Evolutionary conservation across 1,140 invertebrate species (phyloP), one percentile per base, ranked within the genome.

Genomic region (Bombus affinis): DNA sequence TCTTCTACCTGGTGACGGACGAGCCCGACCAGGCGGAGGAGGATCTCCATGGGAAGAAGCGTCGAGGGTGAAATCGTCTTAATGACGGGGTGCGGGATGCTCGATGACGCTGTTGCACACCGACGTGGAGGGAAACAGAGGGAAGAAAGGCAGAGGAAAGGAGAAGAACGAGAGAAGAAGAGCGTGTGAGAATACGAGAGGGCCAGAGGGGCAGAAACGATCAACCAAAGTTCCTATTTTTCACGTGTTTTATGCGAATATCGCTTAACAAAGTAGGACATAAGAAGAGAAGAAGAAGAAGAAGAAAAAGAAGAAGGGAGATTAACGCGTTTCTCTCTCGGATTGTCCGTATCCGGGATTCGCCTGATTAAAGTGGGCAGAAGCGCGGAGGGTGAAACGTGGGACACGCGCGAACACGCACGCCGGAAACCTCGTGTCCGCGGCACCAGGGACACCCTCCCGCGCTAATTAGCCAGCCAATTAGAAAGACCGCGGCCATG

Each of bases 221-320:
- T 93, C 91, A 95, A 95, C 94, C 92, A 95, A 95, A 95, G 94
- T 95, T 95, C 95, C 95, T 95, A 95, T 95, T 95, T 95, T 95
- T 94, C 93, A 95, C 91, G 88, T 90, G 88, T 91, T 91, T 91
- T 92, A 92, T 53, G 90, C 87, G 84, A 75, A 83, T 86, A 72
- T 75, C 78, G 83, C 78, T 59, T 80, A 77, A 70, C 32, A 35
- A 81, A 66, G 59, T 88, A 85, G 80, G 76, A 88, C 80, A 66
- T 77, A 86, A 59, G 39, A 65, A 74, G 37, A 75, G 79, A 72
- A 42, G 32, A 47, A 35, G 72, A 47, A 44, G 25, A 47, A 37
- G 39, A 28, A 59, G 76, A 73, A 22, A 28, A 28, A 28, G 10
- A 28, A 62, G 59, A n/a, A 62, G 59, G 12, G 28, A 62, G 10